Evolutionary conservation across 2,797 vertebrate genomes (phyloP), one percentile per base, ranked within the genome.

Genomic region (Karalla daura): DNA sequence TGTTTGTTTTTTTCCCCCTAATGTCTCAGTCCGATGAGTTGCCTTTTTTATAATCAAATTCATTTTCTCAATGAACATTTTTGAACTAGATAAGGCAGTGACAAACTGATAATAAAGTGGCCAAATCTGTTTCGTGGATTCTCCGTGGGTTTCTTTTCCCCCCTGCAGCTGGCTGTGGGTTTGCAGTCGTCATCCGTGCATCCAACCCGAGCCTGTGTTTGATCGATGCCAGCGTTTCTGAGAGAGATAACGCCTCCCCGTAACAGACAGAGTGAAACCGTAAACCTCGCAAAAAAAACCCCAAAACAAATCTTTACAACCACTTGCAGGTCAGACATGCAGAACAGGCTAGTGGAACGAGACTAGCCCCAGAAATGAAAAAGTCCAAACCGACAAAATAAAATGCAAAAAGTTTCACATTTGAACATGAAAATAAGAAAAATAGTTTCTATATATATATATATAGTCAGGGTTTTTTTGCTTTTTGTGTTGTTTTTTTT

Each of bases 301-400:
- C n/a, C n/a, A 76, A 87, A 92, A 90, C 81, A 80, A 79, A 89
- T 84, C 53, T 73, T 71, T 86, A 87, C 88, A 88, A 89, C 93
- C 93, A 92, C 90, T 90, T 88, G 90, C 92, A 91, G 94, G 92
- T 93, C 91, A 90, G 90, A 94, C 95, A 95, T 94, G 95, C 92
- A 93, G 72, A 90, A 89, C 91, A 82, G 86, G 86, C 92, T 92
- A 91, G 76, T 80, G n/a, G 70, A 86, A 91, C 93, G 86, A 89
- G 84, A 90, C 77, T 70, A 91, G 76, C 82, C 62, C n/a, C 84
- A 89, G 84, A 74, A 86, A 87, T 76, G 35, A 85, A 51, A 59
- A 73, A 78, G 80, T 61, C 61, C 21, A 46, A 86, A 80, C 67
- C 69, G 20, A 45, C 21, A 80, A 78, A 88, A 88, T n/a, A 80